phyloP scores from a whole-genome alignment of 2,888 invertebrate species.

The Gymnosoma rotundatum region DNA sequence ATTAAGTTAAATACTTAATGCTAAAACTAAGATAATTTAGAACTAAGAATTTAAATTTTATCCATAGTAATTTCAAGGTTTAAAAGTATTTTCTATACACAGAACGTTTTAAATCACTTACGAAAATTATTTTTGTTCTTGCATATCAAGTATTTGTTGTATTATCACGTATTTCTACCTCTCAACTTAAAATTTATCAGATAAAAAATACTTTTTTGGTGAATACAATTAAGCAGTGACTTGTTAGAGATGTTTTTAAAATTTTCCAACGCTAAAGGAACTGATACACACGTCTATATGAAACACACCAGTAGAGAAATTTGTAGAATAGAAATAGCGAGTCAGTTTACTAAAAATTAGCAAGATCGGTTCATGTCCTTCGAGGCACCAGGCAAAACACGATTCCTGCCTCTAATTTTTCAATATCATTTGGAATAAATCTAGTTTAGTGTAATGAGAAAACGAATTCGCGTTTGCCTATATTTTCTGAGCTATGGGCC shows the following conservation, averaged over 20 bases:
- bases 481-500: no score
- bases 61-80: no score
- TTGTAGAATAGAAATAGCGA: background rate
- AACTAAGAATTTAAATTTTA: background rate
- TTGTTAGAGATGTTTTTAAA: slow-evolving; percentile 23
- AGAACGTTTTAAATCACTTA: background rate
- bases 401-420: no score
- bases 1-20: background rate
- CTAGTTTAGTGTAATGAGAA: no score
- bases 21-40: background rate
- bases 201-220: slow-evolving; percentile 5
- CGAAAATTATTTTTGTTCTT: background rate
- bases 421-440: no score
- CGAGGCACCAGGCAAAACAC: no score
- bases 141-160: background rate
- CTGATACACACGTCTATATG: background rate
- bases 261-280: background rate
- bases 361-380: no score
- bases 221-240: slow-evolving; percentile 24
- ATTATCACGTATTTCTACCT: slow-evolving; percentile 41
- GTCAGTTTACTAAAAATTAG: no score
- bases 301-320: slow-evolving; percentile 16
- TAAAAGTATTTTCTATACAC: background rate
- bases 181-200: slow-evolving; percentile 34
- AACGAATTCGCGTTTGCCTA: no score